phyloP scores from a whole-genome alignment of 2,888 invertebrate genomes.

The Cheilosia pagana region DNA sequence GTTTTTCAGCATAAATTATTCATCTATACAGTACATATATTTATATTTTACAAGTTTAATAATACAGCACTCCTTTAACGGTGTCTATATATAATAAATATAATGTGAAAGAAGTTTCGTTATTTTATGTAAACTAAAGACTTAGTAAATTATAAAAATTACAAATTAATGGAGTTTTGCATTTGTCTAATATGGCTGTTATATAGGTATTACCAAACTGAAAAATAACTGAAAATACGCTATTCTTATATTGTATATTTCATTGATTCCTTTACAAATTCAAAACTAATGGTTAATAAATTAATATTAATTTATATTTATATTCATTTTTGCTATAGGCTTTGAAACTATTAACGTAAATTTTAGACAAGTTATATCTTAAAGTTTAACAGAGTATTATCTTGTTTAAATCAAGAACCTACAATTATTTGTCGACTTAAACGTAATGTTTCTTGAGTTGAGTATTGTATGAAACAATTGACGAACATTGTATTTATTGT shows the following conservation, averaged over 20 bases:
- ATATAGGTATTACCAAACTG: background rate
- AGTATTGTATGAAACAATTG: constrained; percentile 35
- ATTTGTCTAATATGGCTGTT: background rate
- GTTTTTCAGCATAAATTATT: constrained; percentile 15
- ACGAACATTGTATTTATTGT: constrained; percentile 23
- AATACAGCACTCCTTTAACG: background rate
- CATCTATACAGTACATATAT: background rate
- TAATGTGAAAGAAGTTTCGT: background rate
- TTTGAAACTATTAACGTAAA: too few species aligned
- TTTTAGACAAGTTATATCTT: too few species aligned
- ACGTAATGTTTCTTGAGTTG: constrained; percentile 17
- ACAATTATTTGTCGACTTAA: background rate
- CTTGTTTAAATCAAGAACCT: too few species aligned
- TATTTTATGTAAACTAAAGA: background rate
- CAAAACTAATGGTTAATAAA: too few species aligned
- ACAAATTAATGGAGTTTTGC: background rate
- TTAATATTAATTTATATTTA: too few species aligned
- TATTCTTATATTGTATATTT: background rate
- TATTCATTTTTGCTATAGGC: too few species aligned
- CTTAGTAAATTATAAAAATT: background rate
- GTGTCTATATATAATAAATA: background rate
- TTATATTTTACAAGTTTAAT: constrained; percentile 22
- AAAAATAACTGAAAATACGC: background rate
- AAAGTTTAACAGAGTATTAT: too few species aligned
- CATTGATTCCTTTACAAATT: too few species aligned